These are phyloP conservation scores for Nothoprocta pentlandii DNA, from an alignment of 2,113 vertebrate species.

Conservation along the genomic window DNA sequence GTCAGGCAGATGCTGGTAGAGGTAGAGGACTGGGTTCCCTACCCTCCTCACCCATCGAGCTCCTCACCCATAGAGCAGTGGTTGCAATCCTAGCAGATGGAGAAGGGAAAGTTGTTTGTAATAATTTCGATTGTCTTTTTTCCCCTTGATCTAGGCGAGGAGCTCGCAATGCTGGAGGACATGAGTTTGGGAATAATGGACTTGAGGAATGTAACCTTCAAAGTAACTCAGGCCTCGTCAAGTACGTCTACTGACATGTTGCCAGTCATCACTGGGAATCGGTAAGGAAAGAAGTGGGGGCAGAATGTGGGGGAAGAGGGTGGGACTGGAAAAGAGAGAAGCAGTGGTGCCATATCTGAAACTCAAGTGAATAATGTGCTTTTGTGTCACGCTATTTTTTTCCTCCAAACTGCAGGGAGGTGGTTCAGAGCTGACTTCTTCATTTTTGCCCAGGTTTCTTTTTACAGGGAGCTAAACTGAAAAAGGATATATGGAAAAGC, in stretches of 20 bases:
- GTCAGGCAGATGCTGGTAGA: background rate
- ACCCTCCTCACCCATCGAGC: background rate
- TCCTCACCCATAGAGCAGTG: background rate
- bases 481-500: background rate
- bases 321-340: background rate
- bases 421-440: background rate
- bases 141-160: constrained; percentile 86
- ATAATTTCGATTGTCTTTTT: background rate
- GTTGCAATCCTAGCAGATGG: background rate
- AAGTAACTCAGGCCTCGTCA: constrained; percentile 95
- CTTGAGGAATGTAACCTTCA: constrained; percentile 96
- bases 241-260: constrained; percentile 90
- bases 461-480: background rate
- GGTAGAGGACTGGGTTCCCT: background rate
- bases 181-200: constrained; percentile 98
- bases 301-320: background rate
- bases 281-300: constrained; percentile 60
- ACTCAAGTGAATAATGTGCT: background rate
- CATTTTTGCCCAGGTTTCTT: background rate
- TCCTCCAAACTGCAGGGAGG: background rate
- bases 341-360: background rate
- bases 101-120: background rate
- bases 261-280: constrained; percentile 96
- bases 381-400: background rate
- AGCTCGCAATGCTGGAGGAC: constrained; percentile 97